Evolutionary conservation across 2,113 vertebrate genomes (phyloP), one percentile per base, ranked within the genome.

Genomic region (Serinus canaria): DNA sequence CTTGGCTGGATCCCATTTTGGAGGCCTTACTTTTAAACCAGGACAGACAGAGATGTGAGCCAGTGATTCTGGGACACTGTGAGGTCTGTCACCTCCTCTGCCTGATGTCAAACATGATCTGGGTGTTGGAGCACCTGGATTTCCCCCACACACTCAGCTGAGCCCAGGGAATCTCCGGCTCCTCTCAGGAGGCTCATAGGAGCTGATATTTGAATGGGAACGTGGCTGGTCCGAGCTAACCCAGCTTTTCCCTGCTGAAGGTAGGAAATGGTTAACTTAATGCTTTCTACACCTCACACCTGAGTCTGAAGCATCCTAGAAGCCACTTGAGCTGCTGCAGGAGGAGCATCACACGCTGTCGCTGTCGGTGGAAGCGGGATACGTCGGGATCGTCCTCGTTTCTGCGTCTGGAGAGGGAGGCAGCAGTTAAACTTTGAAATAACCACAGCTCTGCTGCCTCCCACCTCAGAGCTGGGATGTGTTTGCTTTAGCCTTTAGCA

Each of bases 321-420:
- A 59, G 30, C 59, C 81, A 31, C 74, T 43, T 49, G 78, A 87
- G 12, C 28, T 27, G 41, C 68, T 18, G 18, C 56, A 63, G 0
- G 1, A 76, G 66, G 46, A 88, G 70, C 44, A 21, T 8, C 81
- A 3, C n/a, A 1, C 1, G 0, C 18, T 21, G 27, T 4, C n/a
- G n/a, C 0, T 41, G 39, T 41, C 41, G 14, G 37, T 1, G 1
- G 73, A 25, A 86, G 64, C 2, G 0, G 73, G 64, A 20, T 15
- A 5, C 2, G 0, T 12, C 0, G 3, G 53, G 43, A 27, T 67
- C 46, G 17, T 33, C 9, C 4, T 37, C 0, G 0, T 21, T 50
- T 64, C 91, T 25, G 1, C 50, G 18, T 28, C 73, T 76, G 73
- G 83, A 39, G 68, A 52, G 2, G 30, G 84, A 75, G 44, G 43